Evolutionary conservation across 2,888 invertebrate genomes (phyloP), one percentile per base, ranked within the genome.

Genomic region (Morpho helenor): DNA sequence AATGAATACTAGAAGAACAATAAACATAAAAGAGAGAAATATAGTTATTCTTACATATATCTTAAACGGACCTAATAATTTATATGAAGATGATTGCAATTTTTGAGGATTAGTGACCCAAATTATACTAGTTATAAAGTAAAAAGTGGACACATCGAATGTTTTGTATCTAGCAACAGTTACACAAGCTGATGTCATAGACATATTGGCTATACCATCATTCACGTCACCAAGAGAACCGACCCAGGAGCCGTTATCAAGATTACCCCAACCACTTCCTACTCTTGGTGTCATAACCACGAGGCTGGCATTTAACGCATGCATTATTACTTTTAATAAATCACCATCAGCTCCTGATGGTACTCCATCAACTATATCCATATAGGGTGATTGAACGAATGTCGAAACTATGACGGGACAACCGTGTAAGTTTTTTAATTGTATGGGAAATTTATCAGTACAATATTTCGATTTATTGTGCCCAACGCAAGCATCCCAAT

Each of bases 181-280:
- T 8, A 87, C 45, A 39, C 79, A 78, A 0, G 75, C 77, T 5
- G 84, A 87, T 2, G 87, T 86, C 71, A 87, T 86, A 0, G 87
- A 87, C 31, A 87, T 76, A 63, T 87, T 84, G 0, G 88, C 88
- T 9, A 73, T 59, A n/a, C 77, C 77, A 42, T 82, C 67, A 47
- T 79, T 73, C 9, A 87, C 55, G 59, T 87, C 87, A 22, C 75
- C 79, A 0, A 88, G 75, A 2, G 86, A 87, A 2, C 88, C 88
- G 5, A 78, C 67, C 88, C 88, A 88, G 0, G 75, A 73, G 2
- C 80, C 83, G 43, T 85, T 69, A 9, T 79, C 72, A 0, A 76
- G 66, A 50, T 67, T 73, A 6, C 88, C 88, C 31, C 31, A 31
- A 31, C 31, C 31, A 5, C 5, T 3, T 31, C 31, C 31, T 31